These are phyloP conservation scores for Ptychochromis oligacanthus DNA, from an alignment of 2,113 vertebrate genomes.

Conservation along the genomic window DNA sequence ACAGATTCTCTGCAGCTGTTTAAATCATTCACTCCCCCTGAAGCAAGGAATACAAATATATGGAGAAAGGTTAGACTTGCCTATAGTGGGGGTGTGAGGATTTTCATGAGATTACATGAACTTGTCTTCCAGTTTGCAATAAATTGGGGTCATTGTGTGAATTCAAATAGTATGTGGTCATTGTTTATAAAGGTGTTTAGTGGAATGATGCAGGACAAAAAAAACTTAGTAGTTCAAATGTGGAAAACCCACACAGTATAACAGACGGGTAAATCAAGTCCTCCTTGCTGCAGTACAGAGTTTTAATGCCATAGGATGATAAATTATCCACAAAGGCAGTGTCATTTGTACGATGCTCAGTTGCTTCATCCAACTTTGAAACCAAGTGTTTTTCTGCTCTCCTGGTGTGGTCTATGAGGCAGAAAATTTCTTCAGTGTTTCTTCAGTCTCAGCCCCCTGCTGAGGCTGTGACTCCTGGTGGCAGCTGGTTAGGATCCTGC, in stretches of 20 bases:
- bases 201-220: no score
- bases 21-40: constrained; percentile 29
- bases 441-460: constrained; percentile 50
- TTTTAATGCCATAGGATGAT: neutral
- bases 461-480: constrained; percentile 31
- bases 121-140: constrained; percentile 57
- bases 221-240: no score
- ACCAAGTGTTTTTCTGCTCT: constrained; percentile 17
- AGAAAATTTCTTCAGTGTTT: constrained; percentile 30
- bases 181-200: no score
- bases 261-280: neutral
- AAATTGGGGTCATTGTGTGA: constrained; percentile 53
- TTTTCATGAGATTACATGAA: constrained; percentile 37
- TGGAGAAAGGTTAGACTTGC: constrained; percentile 1
- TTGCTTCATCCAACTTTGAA: neutral
- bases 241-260: neutral
- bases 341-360: neutral
- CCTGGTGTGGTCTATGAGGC: constrained; percentile 59
- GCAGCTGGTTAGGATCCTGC: constrained; percentile 68
- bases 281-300: neutral
- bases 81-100: neutral
- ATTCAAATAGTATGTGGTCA: constrained; percentile 45
- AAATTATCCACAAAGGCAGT: neutral
- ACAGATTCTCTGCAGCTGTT: constrained; percentile 28
- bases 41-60: constrained; percentile 12